Percentiles rank a stretch among this genome's conserved stretches.
Conservation (phyloP, 2,113 vertebrate species). For the Rutilus rutilus region DNA sequence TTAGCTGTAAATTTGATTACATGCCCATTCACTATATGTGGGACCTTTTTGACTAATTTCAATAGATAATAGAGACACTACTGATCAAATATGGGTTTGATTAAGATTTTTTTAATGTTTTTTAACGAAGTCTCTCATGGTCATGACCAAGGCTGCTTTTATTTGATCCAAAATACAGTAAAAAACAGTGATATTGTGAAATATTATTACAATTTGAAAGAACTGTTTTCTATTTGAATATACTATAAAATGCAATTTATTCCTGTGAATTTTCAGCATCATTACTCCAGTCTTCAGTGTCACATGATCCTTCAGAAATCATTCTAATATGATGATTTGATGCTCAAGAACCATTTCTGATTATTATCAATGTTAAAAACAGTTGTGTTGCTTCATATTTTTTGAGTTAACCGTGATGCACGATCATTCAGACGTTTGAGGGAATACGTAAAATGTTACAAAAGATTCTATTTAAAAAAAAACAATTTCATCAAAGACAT, state of each 20-base stretch:
- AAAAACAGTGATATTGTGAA: not conserved
- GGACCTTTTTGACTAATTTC: not conserved
- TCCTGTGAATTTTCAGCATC: too few species aligned
- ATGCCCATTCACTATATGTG: not conserved
- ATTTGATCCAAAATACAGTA: not conserved
- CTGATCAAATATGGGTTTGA: too few species aligned
- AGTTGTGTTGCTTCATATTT: not conserved
- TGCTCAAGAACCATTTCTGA: not conserved
- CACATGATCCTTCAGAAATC: too few species aligned
- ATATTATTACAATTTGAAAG: not conserved
- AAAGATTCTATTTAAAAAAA: not conserved
- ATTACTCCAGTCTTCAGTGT: too few species aligned
- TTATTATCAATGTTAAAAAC: not conserved
- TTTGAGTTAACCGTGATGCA: too few species aligned
- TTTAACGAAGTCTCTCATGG: not conserved
- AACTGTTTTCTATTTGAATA: too few species aligned
- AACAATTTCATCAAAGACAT: not conserved
- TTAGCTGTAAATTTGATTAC: not conserved
- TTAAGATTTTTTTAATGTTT: not conserved
- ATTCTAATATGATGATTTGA: too few species aligned
- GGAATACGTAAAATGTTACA: not conserved
- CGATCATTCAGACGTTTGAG: too few species aligned
- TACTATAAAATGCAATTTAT: not conserved
- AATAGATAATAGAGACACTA: not conserved
- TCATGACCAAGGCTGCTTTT: not conserved